Evolutionary conservation across 2,888 invertebrate species (phyloP).

Genomic region (Athalia circularis): DNA sequence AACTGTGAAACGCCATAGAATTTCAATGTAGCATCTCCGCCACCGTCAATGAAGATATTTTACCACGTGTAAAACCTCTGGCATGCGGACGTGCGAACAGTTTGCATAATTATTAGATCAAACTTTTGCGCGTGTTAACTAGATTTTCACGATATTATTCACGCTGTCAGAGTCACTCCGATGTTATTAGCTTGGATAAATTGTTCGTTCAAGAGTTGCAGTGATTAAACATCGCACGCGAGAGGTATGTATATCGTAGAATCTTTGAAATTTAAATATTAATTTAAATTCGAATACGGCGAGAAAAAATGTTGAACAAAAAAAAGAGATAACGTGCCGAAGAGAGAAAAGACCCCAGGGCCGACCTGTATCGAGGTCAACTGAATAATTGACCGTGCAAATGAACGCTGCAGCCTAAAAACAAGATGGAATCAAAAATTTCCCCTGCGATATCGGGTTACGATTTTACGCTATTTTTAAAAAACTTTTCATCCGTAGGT

Average conservation of each 20-base stretch:
- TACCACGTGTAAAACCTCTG: constrained; percentile 55
- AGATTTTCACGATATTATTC: constrained; percentile 58
- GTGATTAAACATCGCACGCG: background rate
- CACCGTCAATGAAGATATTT: constrained; percentile 63
- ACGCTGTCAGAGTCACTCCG: background rate
- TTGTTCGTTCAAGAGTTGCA: background rate
- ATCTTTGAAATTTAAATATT: background rate
- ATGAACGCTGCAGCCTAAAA: too few relatives aligned
- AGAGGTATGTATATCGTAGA: background rate
- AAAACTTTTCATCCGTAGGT: too few relatives aligned
- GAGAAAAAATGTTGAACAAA: too few relatives aligned
- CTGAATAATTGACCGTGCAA: too few relatives aligned
- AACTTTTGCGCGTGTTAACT: constrained; percentile 68
- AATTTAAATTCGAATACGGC: background rate
- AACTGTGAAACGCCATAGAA: background rate
- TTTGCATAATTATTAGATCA: constrained; percentile 68
- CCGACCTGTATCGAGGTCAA: too few relatives aligned
- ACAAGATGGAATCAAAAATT: too few relatives aligned
- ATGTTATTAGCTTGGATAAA: background rate
- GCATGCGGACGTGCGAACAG: constrained; percentile 63
- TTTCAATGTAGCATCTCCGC: constrained; percentile 30
- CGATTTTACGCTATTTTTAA: too few relatives aligned
- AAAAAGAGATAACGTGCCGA: too few relatives aligned
- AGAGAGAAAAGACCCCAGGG: too few relatives aligned
- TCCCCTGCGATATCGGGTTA: too few relatives aligned